Evolutionary conservation across 2,888 invertebrate genomes (phyloP), one percentile per base, ranked within the genome.

Genomic region (Plagodis dolabraria): DNA sequence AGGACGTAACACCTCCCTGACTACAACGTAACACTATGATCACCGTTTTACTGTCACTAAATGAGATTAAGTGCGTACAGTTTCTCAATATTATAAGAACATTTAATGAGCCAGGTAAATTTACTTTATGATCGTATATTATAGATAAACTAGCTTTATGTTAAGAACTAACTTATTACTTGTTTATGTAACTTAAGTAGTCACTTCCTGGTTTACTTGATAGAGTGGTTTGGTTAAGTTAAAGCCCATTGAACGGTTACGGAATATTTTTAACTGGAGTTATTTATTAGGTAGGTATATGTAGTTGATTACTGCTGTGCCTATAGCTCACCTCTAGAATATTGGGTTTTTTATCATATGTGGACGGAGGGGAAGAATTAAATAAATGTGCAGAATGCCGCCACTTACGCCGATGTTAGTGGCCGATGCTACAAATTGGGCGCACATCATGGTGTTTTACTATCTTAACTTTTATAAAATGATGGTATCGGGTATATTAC

Each of bases 21-120:
- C 79, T 83, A 80, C 71, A 78, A 75, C 76, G 75, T 71, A 69
- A 76, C 76, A 69, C 71, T 44, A 60, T 64, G 75, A 75, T 79
- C 80, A 80, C 83, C 79, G 79, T 80, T 84, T 85, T 84, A 84
- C 85, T 87, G 87, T 87, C 87, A 82, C 84, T 84, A 84, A 88
- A 87, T 86, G 83, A 86, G 84, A 87, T 88, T 84, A 86, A 87
- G 84, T 76, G 77, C 74, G 74, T 67, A 66, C 78, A 75, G 80
- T 87, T 85, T 82, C 82, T 82, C 80, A 83, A 83, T 82, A 82
- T 79, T 78, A 79, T 82, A 83, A 83, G 80, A 79, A 79, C 82
- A 75, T 75, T 79, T 85, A 86, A 83, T 86, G 81, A 74, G 73
- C 53, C 57, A 48, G 59, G 71, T 75, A 69, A 71, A 68, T 67